phyloP scores from a whole-genome alignment of 2,888 invertebrate species.

The Cheilosia vulpina region DNA sequence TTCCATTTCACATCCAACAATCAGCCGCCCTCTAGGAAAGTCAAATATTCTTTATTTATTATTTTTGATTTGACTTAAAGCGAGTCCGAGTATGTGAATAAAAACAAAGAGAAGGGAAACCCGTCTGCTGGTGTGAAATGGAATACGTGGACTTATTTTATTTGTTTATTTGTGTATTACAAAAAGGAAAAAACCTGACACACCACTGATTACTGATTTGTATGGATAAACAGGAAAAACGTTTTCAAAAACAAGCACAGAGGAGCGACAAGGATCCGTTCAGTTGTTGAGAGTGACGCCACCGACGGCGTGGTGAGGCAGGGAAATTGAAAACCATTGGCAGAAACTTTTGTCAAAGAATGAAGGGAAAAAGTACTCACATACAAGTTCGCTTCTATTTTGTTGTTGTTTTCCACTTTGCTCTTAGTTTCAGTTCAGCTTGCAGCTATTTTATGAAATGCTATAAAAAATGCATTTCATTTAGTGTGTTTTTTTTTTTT shows the following conservation, averaged over 20 bases:
- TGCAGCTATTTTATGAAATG: conserved; percentile 50
- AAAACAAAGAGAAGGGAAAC: not conserved
- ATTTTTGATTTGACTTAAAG: conserved; percentile 49
- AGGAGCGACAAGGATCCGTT: conserved; percentile 15
- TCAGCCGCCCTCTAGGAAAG: not conserved
- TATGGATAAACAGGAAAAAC: conserved; percentile 19
- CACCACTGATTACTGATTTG: not conserved
- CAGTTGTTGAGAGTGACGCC: not conserved
- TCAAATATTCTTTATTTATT: conserved; percentile 28
- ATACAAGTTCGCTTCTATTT: not conserved
- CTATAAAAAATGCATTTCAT: conserved; percentile 65
- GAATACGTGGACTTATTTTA: not conserved
- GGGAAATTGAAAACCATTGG: not conserved
- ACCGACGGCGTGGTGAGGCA: not conserved
- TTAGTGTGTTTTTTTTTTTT: conserved; percentile 42
- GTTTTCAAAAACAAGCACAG: conserved; percentile 21
- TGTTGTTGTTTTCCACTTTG: conserved; percentile 10
- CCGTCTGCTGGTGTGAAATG: not conserved
- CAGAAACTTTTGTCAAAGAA: conserved; percentile 34
- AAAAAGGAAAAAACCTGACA: not conserved
- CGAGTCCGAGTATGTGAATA: not conserved
- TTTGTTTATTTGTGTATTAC: conserved; percentile 43
- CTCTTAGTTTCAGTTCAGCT: conserved; percentile 32
- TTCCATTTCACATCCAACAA: not conserved
- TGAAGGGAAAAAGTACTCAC: conserved; percentile 11